A percentile compares a stretch with the other conserved stretches of the same genome.
Conservation (phyloP, 1,140 invertebrate genomes). For the Eulimnadia texana region DNA sequence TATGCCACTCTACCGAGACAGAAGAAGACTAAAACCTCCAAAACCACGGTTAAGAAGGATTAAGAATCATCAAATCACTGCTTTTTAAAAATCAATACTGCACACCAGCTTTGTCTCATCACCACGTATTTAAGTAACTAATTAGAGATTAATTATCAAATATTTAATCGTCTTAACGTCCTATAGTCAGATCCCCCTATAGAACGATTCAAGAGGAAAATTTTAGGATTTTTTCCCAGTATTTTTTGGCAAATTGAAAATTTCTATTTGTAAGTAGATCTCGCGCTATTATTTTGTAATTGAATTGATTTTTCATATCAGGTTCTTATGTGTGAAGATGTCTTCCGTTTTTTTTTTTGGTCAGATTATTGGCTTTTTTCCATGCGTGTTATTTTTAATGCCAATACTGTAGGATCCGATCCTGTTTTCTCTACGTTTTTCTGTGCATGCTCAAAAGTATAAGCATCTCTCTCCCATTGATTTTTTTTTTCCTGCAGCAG, state of each 20-base stretch:
- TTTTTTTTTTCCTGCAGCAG: too few relatives aligned
- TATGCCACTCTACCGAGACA: conserved; percentile 40
- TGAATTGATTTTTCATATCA: neutral
- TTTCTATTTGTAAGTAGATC: too few relatives aligned
- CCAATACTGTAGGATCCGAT: too few relatives aligned
- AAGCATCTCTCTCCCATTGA: too few relatives aligned
- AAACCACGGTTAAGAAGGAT: conserved; percentile 5
- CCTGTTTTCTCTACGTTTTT: too few relatives aligned
- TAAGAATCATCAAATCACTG: too few relatives aligned
- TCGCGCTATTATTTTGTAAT: too few relatives aligned
- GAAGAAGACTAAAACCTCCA: conserved; percentile 28
- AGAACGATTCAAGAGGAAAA: neutral
- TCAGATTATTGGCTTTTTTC: neutral
- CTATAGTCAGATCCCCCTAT: neutral
- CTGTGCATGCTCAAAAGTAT: neutral
- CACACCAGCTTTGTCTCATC: neutral
- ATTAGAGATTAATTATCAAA: neutral
- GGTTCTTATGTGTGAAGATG: too few relatives aligned
- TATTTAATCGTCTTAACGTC: neutral
- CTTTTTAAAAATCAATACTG: too few relatives aligned
- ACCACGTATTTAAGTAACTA: neutral
- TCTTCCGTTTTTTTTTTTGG: neutral
- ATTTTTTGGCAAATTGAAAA: neutral
- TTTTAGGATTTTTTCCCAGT: too few relatives aligned
- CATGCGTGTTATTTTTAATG: neutral